Base-by-base conservation (phyloP, 2,113 vertebrate species). In the Coracopsis vasa region DNA sequence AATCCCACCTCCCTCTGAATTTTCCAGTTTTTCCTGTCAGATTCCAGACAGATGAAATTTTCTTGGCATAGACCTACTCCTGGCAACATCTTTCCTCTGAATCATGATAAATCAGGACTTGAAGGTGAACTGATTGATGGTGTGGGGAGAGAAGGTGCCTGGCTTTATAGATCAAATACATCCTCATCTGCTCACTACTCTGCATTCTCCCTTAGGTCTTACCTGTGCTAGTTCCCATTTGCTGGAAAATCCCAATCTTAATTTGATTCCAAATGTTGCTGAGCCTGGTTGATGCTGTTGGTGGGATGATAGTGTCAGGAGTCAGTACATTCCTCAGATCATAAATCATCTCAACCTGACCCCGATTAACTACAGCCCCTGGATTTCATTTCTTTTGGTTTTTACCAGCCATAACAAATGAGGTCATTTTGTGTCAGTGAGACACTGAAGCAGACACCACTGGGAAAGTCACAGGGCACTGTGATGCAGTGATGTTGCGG, bases 41-140 rank as follows among this genome's bases (percentile, higher is more conserved):
- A 99, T 99, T 99, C 99, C 99, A 99, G 98, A 99, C 99, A 98
- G 98, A 98, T 99, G 98, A 99, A 98, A 98, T 98, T 99, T 99
- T 99, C 99, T 99, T 99, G 99, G 99, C 99, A 97, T 83, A 77
- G 92, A 75, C 60, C 95, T 50, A 53, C 87, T 95, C 95, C 96
- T 97, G 97, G 97, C 97, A 95, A 88, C 94, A 94, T 82, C 96
- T 95, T 94, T 95, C 95, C 97, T 97, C 96, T 97, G 97, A 97
- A 96, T 96, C 97, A 97, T 73, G 94, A 96, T 97, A 97, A 97
- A 97, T 97, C 96, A 95, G 61, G 86, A 29, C 47, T 70, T 69
- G 91, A 87, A 85, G 80, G 56, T 88, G 91, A 93, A 65, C 64
- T 79, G 97, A 96, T 88, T 72, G 95, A 85, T 95, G 90, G 60